Percentiles rank a stretch among this genome's conserved stretches.
Evolutionary conservation across 2,113 vertebrate species (phyloP).

Genomic region (Chaetodon auriga): DNA sequence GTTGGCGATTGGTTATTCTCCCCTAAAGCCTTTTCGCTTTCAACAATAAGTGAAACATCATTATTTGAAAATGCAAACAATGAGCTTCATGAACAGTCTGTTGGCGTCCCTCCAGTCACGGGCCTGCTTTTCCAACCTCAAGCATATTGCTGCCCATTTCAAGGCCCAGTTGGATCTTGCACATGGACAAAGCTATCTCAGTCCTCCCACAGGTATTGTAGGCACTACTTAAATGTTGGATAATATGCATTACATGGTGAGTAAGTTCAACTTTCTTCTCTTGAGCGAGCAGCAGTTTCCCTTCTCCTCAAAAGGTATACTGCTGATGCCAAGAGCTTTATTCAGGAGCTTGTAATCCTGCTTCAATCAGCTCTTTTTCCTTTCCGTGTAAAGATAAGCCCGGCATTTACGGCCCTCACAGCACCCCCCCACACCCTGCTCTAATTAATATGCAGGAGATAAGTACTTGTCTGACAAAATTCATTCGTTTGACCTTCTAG

Average conservation of each 20-base stretch:
- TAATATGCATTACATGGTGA: constrained; percentile 38
- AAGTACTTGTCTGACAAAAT: constrained; percentile 84
- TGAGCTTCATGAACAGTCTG: too few relatives aligned
- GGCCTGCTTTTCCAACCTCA: too few relatives aligned
- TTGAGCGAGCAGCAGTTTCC: constrained; percentile 69
- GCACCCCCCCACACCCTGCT: constrained; percentile 57
- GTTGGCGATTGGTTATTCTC: not conserved
- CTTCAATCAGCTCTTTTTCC: constrained; percentile 85
- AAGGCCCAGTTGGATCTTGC: constrained; percentile 11
- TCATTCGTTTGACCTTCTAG: constrained; percentile 83
- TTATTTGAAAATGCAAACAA: too few relatives aligned
- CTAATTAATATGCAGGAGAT: constrained; percentile 86
- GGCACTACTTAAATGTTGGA: constrained; percentile 23
- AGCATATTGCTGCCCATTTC: not conserved
- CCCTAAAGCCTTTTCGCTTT: not conserved
- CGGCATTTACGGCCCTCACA: constrained; percentile 79
- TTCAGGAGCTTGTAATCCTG: constrained; percentile 83
- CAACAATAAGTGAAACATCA: not conserved
- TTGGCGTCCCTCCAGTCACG: too few relatives aligned
- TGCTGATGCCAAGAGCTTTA: constrained; percentile 83
- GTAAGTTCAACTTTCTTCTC: constrained; percentile 53
- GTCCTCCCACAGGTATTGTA: constrained; percentile 14
- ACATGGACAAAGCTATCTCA: constrained; percentile 16
- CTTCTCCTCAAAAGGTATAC: constrained; percentile 70
- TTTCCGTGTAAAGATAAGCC: constrained; percentile 83